phyloP scores from a whole-genome alignment of 2,113 vertebrate species.

The Ginglymostoma cirratum region DNA sequence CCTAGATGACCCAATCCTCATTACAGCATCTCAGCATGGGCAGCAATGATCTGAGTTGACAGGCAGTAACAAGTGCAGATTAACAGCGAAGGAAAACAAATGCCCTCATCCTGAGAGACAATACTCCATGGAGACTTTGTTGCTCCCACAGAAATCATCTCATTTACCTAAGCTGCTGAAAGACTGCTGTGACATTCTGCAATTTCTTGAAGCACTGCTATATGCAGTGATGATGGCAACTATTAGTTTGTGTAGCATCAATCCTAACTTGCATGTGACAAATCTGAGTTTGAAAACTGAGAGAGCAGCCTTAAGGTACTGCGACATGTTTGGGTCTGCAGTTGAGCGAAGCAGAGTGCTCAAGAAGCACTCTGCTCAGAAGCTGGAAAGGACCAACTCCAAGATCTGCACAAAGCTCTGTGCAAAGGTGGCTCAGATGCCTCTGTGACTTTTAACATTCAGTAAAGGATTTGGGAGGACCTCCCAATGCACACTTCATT shows the following conservation, averaged over 20 bases:
- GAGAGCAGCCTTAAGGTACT: too few relatives aligned
- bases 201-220: neutral
- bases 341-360: too few relatives aligned
- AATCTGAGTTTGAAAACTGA: neutral
- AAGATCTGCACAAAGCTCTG: too few relatives aligned
- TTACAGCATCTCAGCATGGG: neutral
- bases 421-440: too few relatives aligned
- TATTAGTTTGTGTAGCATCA: neutral
- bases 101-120: neutral
- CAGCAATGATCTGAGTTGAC: neutral
- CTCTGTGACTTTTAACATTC: too few relatives aligned
- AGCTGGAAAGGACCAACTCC: too few relatives aligned
- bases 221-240: neutral
- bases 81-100: neutral
- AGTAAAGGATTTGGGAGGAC: too few relatives aligned
- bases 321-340: too few relatives aligned
- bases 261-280: neutral
- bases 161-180: neutral
- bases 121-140: neutral
- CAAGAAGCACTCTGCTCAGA: too few relatives aligned
- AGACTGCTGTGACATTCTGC: neutral
- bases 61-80: neutral
- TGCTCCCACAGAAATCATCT: neutral
- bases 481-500: too few relatives aligned
- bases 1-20: neutral